These are phyloP conservation scores for Agapostemon virescens DNA, from an alignment of 2,888 invertebrate species.

Conservation along the genomic window DNA sequence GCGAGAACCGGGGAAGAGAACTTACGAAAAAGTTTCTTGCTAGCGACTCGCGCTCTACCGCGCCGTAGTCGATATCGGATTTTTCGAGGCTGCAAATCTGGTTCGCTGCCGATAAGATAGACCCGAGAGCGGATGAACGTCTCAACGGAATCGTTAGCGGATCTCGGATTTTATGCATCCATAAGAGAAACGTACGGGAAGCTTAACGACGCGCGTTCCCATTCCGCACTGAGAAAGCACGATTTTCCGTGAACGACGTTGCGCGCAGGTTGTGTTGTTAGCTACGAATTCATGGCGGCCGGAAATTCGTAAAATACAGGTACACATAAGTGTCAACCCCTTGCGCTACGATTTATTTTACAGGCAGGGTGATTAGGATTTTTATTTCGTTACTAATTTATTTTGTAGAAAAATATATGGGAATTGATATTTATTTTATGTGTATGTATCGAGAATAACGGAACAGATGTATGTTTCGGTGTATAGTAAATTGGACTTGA, in stretches of 20 bases:
- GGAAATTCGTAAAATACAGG: no score
- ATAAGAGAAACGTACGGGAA: neutral
- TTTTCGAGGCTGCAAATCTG: neutral
- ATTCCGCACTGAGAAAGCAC: rapidly evolving
- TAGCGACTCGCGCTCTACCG: neutral
- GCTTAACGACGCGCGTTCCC: neutral
- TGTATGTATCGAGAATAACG: no score
- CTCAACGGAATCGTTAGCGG: neutral
- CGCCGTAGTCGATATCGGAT: neutral
- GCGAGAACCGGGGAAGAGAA: slow-evolving; percentile 4
- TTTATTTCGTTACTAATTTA: no score
- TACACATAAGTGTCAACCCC: no score
- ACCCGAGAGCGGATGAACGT: neutral
- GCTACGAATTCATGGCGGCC: no score
- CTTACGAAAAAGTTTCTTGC: slow-evolving; percentile 19
- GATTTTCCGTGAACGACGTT: neutral
- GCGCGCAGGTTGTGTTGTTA: neutral
- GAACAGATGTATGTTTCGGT: no score
- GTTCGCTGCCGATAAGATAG: neutral
- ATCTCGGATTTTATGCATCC: neutral
- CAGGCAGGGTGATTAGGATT: no score
- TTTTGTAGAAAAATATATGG: no score
- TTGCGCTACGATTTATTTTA: no score
- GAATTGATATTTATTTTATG: no score
- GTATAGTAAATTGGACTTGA: no score